These are phyloP conservation scores for Achroia grisella DNA, from an alignment of 1,140 invertebrate genomes.

Conservation along the genomic window DNA sequence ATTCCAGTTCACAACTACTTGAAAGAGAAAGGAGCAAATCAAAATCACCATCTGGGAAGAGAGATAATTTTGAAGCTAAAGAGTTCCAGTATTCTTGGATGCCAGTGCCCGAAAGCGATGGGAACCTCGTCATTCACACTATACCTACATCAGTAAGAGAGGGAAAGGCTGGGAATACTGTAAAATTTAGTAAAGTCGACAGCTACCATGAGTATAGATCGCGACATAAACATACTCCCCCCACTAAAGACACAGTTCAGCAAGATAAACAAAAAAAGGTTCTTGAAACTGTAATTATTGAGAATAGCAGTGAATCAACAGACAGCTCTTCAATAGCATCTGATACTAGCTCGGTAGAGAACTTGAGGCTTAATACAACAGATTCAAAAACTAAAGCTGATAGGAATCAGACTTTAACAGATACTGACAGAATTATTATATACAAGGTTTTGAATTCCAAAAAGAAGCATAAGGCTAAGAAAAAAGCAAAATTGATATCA, in stretches of 20 bases:
- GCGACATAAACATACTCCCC: slow-evolving; percentile 57
- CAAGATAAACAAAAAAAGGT: slow-evolving; percentile 23
- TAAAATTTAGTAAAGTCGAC: slow-evolving; percentile 49
- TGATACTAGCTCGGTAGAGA: slow-evolving; percentile 38
- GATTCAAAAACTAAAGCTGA: slow-evolving; percentile 8
- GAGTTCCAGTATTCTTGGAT: slow-evolving; percentile 62
- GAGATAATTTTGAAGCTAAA: slow-evolving; percentile 15
- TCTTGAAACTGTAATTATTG: slow-evolving; percentile 34
- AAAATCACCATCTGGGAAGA: slow-evolving; percentile 25
- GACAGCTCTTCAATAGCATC: slow-evolving; percentile 23
- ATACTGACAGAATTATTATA: slow-evolving; percentile 56
- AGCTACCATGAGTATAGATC: slow-evolving; percentile 63
- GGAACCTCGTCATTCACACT: slow-evolving; percentile 43
- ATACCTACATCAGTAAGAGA: slow-evolving; percentile 34
- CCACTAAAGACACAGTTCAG: slow-evolving; percentile 42
- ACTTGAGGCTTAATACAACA: slow-evolving; percentile 18
- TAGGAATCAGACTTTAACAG: slow-evolving; percentile 19
- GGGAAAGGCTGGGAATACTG: slow-evolving; percentile 38
- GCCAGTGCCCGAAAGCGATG: slow-evolving; percentile 56
- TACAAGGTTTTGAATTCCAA: slow-evolving; percentile 54
- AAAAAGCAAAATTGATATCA: slow-evolving; percentile 15
- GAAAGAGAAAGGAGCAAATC: slow-evolving; percentile 22
- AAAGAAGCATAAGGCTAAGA: slow-evolving; percentile 23
- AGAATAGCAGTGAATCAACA: slow-evolving; percentile 24
- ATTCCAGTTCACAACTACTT: neutral